Evolutionary conservation across 2,797 vertebrate genomes (phyloP), one percentile per base, ranked within the genome.

Genomic region (Danio choprae): DNA sequence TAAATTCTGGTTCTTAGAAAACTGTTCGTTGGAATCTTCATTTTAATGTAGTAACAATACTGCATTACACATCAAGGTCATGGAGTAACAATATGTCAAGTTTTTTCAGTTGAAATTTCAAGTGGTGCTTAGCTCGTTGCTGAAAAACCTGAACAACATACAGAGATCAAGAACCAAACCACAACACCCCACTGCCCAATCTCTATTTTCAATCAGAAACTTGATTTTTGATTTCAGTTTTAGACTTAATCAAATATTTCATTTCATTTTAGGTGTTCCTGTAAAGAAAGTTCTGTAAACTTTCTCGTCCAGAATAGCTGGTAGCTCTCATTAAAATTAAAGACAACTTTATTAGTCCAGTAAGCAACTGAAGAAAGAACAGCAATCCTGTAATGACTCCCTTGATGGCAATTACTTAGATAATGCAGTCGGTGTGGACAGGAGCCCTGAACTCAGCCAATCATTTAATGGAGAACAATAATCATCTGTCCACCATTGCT

Each of bases 401-500:
- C 62, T 56, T 87, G 86, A 89, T 84, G 74, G 86, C 73, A 41
- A 38, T 82, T 82, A 84, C 50, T 82, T 71, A 84, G 78, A 71
- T 86, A 87, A 89, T 72, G 84, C 81, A 65, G 86, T 88, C 80
- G 87, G 80, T 87, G 41, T 84, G 76, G 67, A 83, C 79, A 80
- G 50, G 73, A 82, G 70, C 71, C 85, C 65, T 84, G 70, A 89
- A 85, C 80, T 87, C 77, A 86, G 82, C 83, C 87, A 89, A 88
- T 90, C 84, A 84, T 81, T 87, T 87, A 90, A 90, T 89, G 83
- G 84, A 90, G 70, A 81, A 77, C 84, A 84, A 88, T 88, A 87
- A 85, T 48, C 79, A 58, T 81, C 70, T 71, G 76, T 72, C 74
- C 78, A 51, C 83, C 60, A 80, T 38, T 74, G 44, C 72, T 38